Evolutionary conservation across 2,113 vertebrate species (phyloP).

Genomic region (Pandion haliaetus): DNA sequence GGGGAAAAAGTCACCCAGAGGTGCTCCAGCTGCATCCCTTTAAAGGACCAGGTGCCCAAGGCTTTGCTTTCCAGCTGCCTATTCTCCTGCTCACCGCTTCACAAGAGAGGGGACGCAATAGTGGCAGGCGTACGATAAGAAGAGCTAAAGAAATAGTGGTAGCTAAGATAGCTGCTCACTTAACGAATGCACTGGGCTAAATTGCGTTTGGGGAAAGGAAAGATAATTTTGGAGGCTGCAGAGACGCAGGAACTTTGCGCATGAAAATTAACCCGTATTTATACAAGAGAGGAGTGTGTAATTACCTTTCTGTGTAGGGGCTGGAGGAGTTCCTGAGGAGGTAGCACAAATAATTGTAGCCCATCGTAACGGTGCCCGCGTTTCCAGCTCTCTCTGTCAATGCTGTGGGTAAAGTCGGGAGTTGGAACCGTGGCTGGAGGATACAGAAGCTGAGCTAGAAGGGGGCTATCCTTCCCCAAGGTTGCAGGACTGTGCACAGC

Average conservation of each 20-base stretch:
- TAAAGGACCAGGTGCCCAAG: not conserved
- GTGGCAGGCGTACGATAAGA: not conserved
- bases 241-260: not conserved
- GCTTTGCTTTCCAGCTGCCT: not conserved
- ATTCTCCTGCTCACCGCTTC: not conserved
- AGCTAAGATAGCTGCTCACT: not conserved
- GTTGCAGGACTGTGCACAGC: not conserved
- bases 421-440: not conserved
- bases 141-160: not conserved
- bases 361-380: not conserved
- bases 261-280: not conserved
- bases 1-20: not conserved
- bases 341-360: not conserved
- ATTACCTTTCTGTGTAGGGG: not conserved
- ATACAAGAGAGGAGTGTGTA: not conserved
- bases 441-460: not conserved
- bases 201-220: not conserved
- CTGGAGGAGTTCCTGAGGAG: not conserved
- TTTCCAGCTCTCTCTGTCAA: not conserved
- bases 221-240: not conserved
- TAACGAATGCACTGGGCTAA: not conserved
- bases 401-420: not conserved
- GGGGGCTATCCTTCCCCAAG: not conserved
- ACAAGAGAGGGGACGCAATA: too few species aligned
- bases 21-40: not conserved